Evolutionary conservation across 2,113 vertebrate species (phyloP), one percentile per base, ranked within the genome.

Genomic region (Sciurus niger): DNA sequence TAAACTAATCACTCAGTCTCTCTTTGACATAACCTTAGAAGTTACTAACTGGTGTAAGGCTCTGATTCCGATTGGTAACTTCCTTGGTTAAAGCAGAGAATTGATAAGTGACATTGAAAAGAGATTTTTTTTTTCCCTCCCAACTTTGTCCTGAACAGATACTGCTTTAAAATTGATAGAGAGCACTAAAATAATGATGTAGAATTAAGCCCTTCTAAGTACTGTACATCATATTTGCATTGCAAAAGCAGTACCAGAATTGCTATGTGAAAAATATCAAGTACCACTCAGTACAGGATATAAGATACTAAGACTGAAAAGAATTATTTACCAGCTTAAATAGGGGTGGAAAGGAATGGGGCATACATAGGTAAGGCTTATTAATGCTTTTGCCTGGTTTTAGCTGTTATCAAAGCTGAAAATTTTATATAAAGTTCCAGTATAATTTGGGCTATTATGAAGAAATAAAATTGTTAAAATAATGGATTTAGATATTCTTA

Each of bases 161-260:
- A 63, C 76, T 94, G 7, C 46, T 94, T 94, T 97, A 95, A 97
- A 95, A 95, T 70, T 97, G 63, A 82, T 86, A 85, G 89, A 93
- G 73, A 95, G 51, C 63, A 67, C 87, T 94, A 67, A 94, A 79
- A 95, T 83, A 55, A 67, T 73, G 68, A 83, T 90, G 92, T 82
- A 73, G 84, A 96, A 82, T 96, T 90, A 94, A 89, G n/a, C 10
- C 67, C 24, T 79, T 37, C 3, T 68, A 79, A 84, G 34, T 90
- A n/a, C 28, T 82, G 1, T 60, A 37, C 73, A n/a, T 80, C 80
- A 73, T 72, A 53, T 85, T 85, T 87, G 90, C 28, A 85, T 10
- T 7, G 79, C 60, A 83, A 51, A 89, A 84, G 24, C 73, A 46
- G 22, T 89, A 63, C 10, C 48, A 76, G 55, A 78, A 51, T 17